A percentile compares a stretch with the other conserved stretches of the same genome.
Conservation (phyloP, 2,113 vertebrate species). For the Rhagologus leucostigma region DNA sequence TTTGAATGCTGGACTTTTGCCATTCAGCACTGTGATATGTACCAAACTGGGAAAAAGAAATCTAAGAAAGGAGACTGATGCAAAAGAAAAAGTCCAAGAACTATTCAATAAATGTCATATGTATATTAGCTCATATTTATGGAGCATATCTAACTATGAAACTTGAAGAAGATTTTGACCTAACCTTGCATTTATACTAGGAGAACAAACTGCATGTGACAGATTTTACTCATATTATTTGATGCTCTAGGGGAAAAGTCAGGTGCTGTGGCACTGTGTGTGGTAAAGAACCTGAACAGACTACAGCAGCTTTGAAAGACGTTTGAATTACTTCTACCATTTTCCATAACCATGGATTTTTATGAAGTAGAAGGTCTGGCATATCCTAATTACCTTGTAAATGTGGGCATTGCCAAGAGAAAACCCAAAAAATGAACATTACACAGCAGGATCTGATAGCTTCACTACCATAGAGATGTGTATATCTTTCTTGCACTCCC, state of each 20-base stretch:
- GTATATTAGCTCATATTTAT: background rate
- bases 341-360: background rate
- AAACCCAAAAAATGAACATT: background rate
- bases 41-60: background rate
- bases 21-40: background rate
- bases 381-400: background rate
- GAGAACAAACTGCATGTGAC: constrained; percentile 40
- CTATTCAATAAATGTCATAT: background rate
- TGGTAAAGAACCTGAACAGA: background rate
- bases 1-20: background rate
- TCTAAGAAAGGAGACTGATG: background rate
- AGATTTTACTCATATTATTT: constrained; percentile 1
- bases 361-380: background rate
- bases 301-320: background rate
- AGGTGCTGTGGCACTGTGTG: background rate
- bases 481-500: background rate
- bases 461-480: background rate
- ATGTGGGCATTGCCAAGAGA: background rate
- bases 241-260: background rate
- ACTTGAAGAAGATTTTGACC: constrained; percentile 12
- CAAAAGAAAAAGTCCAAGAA: background rate
- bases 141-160: background rate
- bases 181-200: background rate
- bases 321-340: background rate
- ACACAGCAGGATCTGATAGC: background rate